phyloP scores from a whole-genome alignment of 2,888 invertebrate genomes.

The Strigamia crassipes region DNA sequence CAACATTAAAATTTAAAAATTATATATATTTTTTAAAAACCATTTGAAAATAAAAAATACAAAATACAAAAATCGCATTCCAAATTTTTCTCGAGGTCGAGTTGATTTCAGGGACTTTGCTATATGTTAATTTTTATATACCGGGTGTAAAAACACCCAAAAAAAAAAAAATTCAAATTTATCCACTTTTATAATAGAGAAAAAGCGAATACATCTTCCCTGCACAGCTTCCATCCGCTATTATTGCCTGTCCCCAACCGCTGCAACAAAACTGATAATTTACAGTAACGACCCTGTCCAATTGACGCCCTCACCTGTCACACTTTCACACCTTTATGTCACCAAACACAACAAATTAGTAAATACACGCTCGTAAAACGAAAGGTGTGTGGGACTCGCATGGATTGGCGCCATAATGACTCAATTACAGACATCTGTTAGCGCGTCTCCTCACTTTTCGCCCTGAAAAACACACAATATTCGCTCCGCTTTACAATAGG shows the following conservation, averaged over 20 bases:
- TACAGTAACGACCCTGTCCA: not conserved
- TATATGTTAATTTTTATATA: too few species aligned
- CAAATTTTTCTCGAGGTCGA: too few species aligned
- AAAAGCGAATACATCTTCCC: too few species aligned
- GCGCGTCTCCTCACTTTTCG: not conserved
- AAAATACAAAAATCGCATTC: too few species aligned
- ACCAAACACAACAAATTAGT: conserved; percentile 19
- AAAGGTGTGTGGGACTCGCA: not conserved
- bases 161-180: too few species aligned
- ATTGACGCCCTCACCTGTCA: not conserved
- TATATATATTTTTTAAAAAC: too few species aligned
- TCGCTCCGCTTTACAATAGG: not conserved
- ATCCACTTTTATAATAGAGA: too few species aligned
- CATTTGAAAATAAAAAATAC: too few species aligned
- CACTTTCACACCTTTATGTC: conserved; percentile 32
- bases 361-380: not conserved
- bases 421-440: conserved; percentile 27
- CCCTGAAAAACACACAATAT: not conserved
- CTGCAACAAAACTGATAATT: not conserved
- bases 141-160: too few species aligned
- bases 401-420: not conserved
- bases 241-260: not conserved
- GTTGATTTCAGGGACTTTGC: too few species aligned
- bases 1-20: too few species aligned
- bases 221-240: not conserved